Base-by-base conservation (phyloP, 2,797 vertebrate genomes). In the Gambusia yucatana region DNA sequence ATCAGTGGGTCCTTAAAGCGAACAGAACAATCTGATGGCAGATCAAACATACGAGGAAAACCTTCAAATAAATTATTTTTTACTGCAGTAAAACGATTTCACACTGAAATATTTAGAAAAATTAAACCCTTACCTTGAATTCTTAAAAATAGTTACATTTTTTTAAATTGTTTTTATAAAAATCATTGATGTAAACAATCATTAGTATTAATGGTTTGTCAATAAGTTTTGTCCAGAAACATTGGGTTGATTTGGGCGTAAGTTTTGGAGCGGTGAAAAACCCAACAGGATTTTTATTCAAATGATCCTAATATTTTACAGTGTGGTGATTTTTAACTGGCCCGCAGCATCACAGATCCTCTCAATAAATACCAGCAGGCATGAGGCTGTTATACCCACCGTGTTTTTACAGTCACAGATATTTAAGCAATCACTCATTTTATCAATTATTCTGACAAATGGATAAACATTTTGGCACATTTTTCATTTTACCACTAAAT, bases 1-100 rank as follows among this genome's bases (percentile, higher is more conserved):
- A 92, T 80, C 87, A 84, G 72, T 72, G 71, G 47, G 84, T 71
- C 77, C n/a, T 36, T 39, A 65, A 65, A 39, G 65, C 6, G 1
- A 43, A 69, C 39, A 70, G 25, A 71, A 71, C 16, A 1, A 71
- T n/a, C 10, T 11, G 36, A 69, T 6, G 22, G 39, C 11, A 67
- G 17, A 4, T 4, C 5, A 43, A n/a, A 25, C 36, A 41, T 13
- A 41, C 11, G 4, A 10, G 44, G 41, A 28, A 69, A n/a, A 41
- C 65, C 65, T 39, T 39, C 65, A 69, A 43, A 39, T 67, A 39
- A 41, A 69, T 43, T 6, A 1, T 6, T 25, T 13, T 44, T 44
- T 44, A 44, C 43, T 25, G 39, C 39, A n/a, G 39, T 69, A 13
- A 69, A 44, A 69, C 14, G 0, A 43, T 69, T n/a, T 69, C 65